Conservation (phyloP, 92 coral and sea anemone genomes). For the Porites divaricata region DNA sequence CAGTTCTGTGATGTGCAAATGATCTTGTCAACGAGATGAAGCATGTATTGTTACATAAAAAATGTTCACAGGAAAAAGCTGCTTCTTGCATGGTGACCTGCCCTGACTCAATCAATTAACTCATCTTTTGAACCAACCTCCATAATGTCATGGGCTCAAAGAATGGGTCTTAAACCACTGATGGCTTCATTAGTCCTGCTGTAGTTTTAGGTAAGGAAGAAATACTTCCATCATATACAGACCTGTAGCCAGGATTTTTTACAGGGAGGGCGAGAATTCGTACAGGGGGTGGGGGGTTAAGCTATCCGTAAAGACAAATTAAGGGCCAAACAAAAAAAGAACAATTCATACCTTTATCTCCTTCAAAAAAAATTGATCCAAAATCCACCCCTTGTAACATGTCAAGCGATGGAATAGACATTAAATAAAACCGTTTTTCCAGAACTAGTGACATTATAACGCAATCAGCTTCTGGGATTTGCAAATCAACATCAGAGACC, state of each 20-base stretch:
- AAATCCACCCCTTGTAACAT: too few relatives aligned
- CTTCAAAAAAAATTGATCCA: too few relatives aligned
- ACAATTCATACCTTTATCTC: too few relatives aligned
- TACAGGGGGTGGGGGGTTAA: too few relatives aligned
- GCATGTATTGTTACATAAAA: too few relatives aligned
- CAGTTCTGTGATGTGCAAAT: slow-evolving; percentile 39
- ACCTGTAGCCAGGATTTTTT: too few relatives aligned
- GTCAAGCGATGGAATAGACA: slow-evolving; percentile 27
- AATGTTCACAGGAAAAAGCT: slow-evolving; percentile 57
- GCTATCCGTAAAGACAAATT: too few relatives aligned
- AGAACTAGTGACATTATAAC: slow-evolving; percentile 28
- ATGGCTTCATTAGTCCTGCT: slow-evolving; percentile 48
- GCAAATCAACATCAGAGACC: slow-evolving; percentile 4
- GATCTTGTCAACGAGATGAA: slow-evolving; percentile 40
- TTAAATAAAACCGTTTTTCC: slow-evolving; percentile 11
- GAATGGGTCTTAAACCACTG: slow-evolving; percentile 50
- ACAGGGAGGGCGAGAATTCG: too few relatives aligned
- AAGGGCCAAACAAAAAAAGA: too few relatives aligned
- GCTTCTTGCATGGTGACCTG: slow-evolving; percentile 42
- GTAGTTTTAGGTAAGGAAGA: slow-evolving; percentile 42
- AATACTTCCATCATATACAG: slow-evolving; percentile 42
- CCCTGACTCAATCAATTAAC: slow-evolving; percentile 43
- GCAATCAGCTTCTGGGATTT: slow-evolving; percentile 19
- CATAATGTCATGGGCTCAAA: slow-evolving; percentile 35
- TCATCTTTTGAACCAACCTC: slow-evolving; percentile 64